Conservation (phyloP, 1,140 invertebrate genomes). For the Neodiprion virginianus region DNA sequence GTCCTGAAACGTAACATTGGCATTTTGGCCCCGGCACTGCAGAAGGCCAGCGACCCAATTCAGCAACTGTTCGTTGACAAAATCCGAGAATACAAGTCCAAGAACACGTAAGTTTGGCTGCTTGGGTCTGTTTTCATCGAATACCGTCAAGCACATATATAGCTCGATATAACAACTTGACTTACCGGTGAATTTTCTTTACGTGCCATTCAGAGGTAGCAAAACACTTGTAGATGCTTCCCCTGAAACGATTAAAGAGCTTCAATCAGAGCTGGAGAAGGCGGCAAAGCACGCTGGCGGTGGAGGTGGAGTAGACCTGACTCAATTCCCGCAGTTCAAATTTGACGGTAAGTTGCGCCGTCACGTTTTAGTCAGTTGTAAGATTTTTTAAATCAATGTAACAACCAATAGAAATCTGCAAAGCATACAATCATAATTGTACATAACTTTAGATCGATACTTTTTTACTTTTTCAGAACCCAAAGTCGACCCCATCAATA, state of each 20-base stretch:
- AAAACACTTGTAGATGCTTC: slow-evolving; percentile 80
- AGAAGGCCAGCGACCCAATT: slow-evolving; percentile 86
- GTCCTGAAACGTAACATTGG: slow-evolving; percentile 68
- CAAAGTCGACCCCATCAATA: slow-evolving; percentile 32
- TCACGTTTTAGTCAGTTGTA: slow-evolving; percentile 53
- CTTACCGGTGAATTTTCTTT: not conserved
- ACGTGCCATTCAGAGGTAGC: slow-evolving; percentile 68
- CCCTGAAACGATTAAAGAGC: slow-evolving; percentile 76
- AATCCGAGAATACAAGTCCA: slow-evolving; percentile 86
- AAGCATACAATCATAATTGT: not conserved
- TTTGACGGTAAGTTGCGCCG: slow-evolving; percentile 66
- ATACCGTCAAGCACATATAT: not conserved
- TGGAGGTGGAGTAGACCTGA: slow-evolving; percentile 79
- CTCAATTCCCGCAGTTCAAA: slow-evolving; percentile 85
- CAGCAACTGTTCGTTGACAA: slow-evolving; percentile 94
- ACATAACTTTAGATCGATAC: slow-evolving; percentile 12
- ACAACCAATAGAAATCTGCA: slow-evolving; percentile 9
- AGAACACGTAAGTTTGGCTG: slow-evolving; percentile 68
- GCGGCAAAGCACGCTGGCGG: slow-evolving; percentile 81
- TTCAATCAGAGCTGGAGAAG: slow-evolving; percentile 81
- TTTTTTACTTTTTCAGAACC: slow-evolving; percentile 40
- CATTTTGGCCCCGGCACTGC: slow-evolving; percentile 71
- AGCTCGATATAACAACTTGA: not conserved
- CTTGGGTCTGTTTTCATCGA: not conserved
- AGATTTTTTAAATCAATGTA: slow-evolving; percentile 66